These are phyloP conservation scores for Parnassius mnemosyne DNA, from an alignment of 2,888 invertebrate genomes.

Conservation along the genomic window DNA sequence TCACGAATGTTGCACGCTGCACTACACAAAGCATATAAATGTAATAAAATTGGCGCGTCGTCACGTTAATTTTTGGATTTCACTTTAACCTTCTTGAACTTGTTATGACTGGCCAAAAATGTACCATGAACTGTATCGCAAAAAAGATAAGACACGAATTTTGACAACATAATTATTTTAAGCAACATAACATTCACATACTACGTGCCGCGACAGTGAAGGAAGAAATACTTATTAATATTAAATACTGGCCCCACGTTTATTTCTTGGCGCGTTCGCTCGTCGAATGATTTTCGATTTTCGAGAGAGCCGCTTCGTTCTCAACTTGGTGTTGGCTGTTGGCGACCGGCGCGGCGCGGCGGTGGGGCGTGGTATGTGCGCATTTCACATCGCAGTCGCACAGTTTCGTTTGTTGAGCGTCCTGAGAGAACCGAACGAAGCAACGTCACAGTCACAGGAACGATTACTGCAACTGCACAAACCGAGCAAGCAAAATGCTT, in stretches of 20 bases:
- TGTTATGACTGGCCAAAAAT: background rate
- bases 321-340: background rate
- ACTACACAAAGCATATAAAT: too few relatives aligned
- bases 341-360: conserved; percentile 5
- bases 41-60: too few relatives aligned
- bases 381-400: conserved; percentile 4
- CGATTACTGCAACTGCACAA: conserved; percentile 10
- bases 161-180: background rate
- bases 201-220: background rate
- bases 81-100: too few relatives aligned
- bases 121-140: background rate
- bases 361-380: conserved; percentile 10
- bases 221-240: background rate
- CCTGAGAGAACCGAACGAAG: conserved; percentile 16
- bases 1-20: too few relatives aligned
- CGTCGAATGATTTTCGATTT: conserved; percentile 5
- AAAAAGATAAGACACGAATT: background rate
- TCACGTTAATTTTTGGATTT: too few relatives aligned
- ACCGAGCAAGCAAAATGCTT: conserved; percentile 40
- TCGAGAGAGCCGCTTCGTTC: background rate
- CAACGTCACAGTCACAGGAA: conserved; percentile 20
- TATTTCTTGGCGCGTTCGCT: conserved; percentile 6
- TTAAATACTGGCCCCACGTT: background rate
- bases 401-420: conserved; percentile 20
- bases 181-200: background rate